Evolutionary conservation across 1,140 invertebrate genomes (phyloP).

Genomic region (Drosophila oshimai): DNA sequence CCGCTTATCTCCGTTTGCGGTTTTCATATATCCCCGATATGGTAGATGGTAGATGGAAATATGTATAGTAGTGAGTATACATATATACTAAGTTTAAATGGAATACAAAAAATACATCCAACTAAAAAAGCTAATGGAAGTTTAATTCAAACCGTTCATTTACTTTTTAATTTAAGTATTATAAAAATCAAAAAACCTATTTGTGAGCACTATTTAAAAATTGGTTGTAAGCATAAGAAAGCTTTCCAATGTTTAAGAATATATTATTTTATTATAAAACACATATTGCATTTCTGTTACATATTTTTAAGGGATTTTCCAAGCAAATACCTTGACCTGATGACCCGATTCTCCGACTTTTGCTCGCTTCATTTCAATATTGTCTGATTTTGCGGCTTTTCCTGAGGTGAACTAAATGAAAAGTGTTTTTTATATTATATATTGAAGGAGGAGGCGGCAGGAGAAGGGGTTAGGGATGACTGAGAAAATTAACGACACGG

Average conservation of each 20-base stretch:
- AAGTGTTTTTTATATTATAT: too few relatives aligned
- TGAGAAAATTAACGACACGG: constrained; percentile 61
- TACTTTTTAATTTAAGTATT: too few relatives aligned
- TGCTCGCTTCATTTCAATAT: constrained; percentile 1
- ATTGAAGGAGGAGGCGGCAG: background rate
- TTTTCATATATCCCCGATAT: constrained; percentile 38
- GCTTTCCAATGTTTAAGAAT: background rate
- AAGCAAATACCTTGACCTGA: constrained; percentile 9
- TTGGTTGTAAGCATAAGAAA: background rate
- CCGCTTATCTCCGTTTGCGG: constrained; percentile 50
- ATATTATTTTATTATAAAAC: background rate
- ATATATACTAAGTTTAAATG: too few relatives aligned
- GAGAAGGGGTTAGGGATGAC: constrained; percentile 16
- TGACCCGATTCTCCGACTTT: constrained; percentile 1
- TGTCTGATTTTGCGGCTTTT: background rate
- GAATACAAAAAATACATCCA: too few relatives aligned
- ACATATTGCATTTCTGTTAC: background rate
- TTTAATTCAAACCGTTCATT: too few relatives aligned
- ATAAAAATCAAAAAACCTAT: too few relatives aligned
- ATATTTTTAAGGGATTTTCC: background rate
- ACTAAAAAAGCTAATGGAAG: too few relatives aligned
- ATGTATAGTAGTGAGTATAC: too few relatives aligned
- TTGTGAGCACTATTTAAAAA: background rate
- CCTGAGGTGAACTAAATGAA: background rate
- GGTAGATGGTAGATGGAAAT: background rate